phyloP scores from a whole-genome alignment of 2,888 invertebrate genomes.

The Machimus atricapillus region DNA sequence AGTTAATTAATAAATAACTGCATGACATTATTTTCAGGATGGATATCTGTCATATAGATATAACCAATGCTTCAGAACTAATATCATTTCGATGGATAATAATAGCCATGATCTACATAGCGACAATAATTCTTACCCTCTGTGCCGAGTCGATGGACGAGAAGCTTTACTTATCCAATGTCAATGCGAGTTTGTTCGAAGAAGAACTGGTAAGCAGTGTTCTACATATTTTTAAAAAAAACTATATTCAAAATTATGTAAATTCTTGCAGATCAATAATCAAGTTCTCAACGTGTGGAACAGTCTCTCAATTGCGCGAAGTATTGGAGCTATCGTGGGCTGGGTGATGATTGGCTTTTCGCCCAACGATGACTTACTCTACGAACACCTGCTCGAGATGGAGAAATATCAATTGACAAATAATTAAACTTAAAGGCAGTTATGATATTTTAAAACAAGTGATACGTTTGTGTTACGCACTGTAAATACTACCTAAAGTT shows the following conservation, averaged over 20 bases:
- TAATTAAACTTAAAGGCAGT: conserved; percentile 53
- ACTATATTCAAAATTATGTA: not conserved
- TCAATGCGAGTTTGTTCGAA: conserved; percentile 58
- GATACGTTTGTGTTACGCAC: conserved; percentile 17
- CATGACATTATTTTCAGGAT: conserved; percentile 53
- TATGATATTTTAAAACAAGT: conserved; percentile 23
- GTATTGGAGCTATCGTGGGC: conserved; percentile 65
- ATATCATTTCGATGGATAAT: conserved; percentile 63
- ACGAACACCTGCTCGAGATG: conserved; percentile 63
- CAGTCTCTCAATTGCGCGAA: conserved; percentile 65
- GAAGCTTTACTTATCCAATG: conserved; percentile 58
- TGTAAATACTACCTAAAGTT: conserved; percentile 33
- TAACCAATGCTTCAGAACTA: conserved; percentile 59
- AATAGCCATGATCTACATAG: conserved; percentile 62
- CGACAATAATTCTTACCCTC: conserved; percentile 62
- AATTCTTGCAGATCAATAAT: conserved; percentile 58
- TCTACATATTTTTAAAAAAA: not conserved
- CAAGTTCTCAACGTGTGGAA: conserved; percentile 65
- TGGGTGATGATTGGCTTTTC: conserved; percentile 66
- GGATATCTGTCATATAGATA: conserved; percentile 61
- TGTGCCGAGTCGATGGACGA: conserved; percentile 62
- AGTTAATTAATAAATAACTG: too few relatives aligned
- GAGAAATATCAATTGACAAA: conserved; percentile 62
- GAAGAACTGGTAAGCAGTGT: conserved; percentile 57
- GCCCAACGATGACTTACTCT: conserved; percentile 65